Percentiles rank a stretch among this genome's conserved stretches.
Conservation (phyloP, 2,797 vertebrate species). For the Siniperca obscura region DNA sequence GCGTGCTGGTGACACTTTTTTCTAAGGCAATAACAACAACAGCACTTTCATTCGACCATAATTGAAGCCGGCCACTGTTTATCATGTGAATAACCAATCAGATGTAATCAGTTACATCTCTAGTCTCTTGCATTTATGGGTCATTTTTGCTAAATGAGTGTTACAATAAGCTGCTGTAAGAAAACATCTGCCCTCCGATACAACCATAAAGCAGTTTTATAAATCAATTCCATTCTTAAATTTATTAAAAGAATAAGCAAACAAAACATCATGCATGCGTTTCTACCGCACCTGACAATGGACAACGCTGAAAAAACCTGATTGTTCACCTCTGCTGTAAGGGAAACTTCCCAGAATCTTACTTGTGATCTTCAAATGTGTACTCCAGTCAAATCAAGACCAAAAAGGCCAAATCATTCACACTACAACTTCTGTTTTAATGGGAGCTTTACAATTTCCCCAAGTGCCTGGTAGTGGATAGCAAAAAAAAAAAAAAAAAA, state of each 20-base stretch:
- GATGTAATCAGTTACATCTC: not conserved
- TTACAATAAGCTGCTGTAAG: not conserved
- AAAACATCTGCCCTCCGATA: not conserved
- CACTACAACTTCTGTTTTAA: not conserved
- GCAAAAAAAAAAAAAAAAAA: not conserved
- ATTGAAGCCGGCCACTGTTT: not conserved
- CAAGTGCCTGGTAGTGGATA: not conserved
- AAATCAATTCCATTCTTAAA: not conserved
- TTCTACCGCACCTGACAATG: not conserved
- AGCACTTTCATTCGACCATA: not conserved
- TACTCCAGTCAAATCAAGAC: conserved; percentile 2
- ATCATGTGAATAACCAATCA: not conserved
- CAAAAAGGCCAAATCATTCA: conserved; percentile 15
- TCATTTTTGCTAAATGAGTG: not conserved
- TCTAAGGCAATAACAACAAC: not conserved
- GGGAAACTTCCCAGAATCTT: not conserved
- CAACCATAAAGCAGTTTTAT: not conserved
- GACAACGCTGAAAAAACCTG: not conserved
- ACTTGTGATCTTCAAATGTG: not conserved
- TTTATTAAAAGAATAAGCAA: not conserved
- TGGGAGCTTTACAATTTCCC: not conserved
- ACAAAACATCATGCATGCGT: not conserved
- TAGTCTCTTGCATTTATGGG: not conserved
- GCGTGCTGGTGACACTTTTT: not conserved
- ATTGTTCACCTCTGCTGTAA: not conserved